Evolutionary conservation across 2,113 vertebrate species (phyloP), one percentile per base, ranked within the genome.

Genomic region (Triplophysa siluroides): DNA sequence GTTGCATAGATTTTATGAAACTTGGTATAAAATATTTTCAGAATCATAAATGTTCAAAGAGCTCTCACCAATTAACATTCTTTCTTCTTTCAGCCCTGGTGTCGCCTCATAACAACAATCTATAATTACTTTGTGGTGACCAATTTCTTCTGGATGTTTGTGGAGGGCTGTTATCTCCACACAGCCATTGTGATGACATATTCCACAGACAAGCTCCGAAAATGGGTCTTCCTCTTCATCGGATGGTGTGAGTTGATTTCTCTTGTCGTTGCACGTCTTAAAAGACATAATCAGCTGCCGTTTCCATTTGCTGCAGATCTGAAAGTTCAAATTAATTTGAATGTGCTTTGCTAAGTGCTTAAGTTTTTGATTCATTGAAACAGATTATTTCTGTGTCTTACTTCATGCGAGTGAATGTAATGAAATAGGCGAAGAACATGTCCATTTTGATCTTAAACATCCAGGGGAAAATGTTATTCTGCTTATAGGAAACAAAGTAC

Each of bases 81-180:
- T 66, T 68, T 50, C 52, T 7, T 54, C 43, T 79, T 21, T 81
- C 47, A 99, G 98, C 94, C 95, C 8, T 99, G 98, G 98, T 99
- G 98, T 87, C 93, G 98, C 63, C 93, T 98, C 38, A 93, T 98
- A 80, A 99, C 96, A 2, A 95, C 96, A 1, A 88, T 98, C 88
- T 99, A 98, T 91, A 99, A 99, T 89, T 99, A 99, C 80, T 99
- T 99, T 76, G 95, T 99, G 92, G 97, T 99, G 89, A 99, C 98
- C 38, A 99, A 98, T 88, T 99, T 99, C 88, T 99, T 99, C 92
- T 99, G 98, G 98, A 99, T 99, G 98, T 99, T 99, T 73, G 97
- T 96, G 52, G 98, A 99, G 88, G 98, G 98, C 79, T 99, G 97
- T 87, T 99, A 99, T 89, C 95, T 99, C 29, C 98, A 99, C 89